A percentile compares a stretch with the other conserved stretches of the same genome.
These are phyloP conservation scores for Poecilia picta DNA, from an alignment of 2,797 vertebrate species.

Conservation along the genomic window DNA sequence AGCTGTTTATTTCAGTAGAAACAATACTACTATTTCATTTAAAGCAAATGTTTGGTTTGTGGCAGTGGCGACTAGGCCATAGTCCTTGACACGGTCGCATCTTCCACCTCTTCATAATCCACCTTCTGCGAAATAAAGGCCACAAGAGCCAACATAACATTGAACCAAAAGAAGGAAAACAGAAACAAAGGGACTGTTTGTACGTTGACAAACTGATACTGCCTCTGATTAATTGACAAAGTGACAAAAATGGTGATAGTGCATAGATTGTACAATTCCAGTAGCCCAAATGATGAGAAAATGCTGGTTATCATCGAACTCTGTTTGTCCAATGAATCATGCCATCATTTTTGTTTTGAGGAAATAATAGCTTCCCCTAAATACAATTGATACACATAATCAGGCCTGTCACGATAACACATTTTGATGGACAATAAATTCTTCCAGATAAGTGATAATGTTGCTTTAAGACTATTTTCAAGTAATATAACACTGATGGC, in stretches of 20 bases:
- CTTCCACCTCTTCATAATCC: no score
- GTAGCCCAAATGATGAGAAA: slow-evolving; percentile 5
- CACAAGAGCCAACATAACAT: no score
- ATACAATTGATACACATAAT: not conserved
- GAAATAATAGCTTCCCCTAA: not conserved
- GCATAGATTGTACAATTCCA: not conserved
- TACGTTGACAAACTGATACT: slow-evolving; percentile 43
- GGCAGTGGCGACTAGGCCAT: no score
- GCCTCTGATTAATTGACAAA: slow-evolving; percentile 31
- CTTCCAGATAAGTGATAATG: no score
- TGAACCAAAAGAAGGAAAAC: no score
- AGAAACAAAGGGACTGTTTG: slow-evolving; percentile 16
- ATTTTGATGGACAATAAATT: no score
- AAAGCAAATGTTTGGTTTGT: slow-evolving; percentile 18
- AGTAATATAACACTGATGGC: no score
- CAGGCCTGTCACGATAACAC: no score
- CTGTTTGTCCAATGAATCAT: slow-evolving; percentile 3
- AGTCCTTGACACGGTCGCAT: no score
- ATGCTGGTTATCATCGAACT: slow-evolving; percentile 15
- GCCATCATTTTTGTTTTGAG: not conserved
- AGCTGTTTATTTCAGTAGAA: slow-evolving; percentile 38
- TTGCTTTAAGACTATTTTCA: no score
- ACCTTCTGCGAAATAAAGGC: no score
- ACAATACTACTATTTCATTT: slow-evolving; percentile 40
- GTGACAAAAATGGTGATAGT: slow-evolving; percentile 32